Base-by-base conservation (phyloP, 2,888 invertebrate genomes). In the Lamellibrachia satsuma region DNA sequence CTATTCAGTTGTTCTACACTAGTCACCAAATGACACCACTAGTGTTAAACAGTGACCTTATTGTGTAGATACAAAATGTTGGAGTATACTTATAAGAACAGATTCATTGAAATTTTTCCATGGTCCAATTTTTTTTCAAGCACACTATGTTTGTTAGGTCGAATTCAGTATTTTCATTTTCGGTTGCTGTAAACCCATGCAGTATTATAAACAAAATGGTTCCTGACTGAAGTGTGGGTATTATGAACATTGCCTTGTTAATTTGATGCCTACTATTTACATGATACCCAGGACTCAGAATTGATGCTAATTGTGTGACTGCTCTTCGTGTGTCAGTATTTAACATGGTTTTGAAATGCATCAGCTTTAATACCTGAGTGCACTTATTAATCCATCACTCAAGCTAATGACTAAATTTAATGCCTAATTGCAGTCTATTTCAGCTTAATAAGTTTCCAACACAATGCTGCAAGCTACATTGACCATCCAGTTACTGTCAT, bases 351-450 rank as follows among this genome's bases (percentile, higher is more conserved):
- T 75, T 75, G 75, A 11, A 75, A 22, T 2, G 75, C n/a, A 75
- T 2, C 75, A 15, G 6, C 75, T 75, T 75, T 75, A 15, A 75
- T 75, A 22, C 39, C 39, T 39, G 39, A 39, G 39, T 39, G 39
- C 39, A 39, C 39, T 39, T 75, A 22, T 22, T 75, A 22, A 15
- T 15, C 6, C 75, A 75, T 75, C n/a, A 75, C n/a, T 75, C 15
- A 75, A 15, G 15, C n/a, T 75, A 75, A 75, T 75, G 75, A 75
- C 75, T 75, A 22, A 75, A 75, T 75, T n/a, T 6, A 75, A 4
- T 75, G 11, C 75, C 75, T 75, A 75, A 75, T 75, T 75, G 75
- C 75, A 75, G 75, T 15, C 75, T 75, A 75, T 75, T 75, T 75
- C 22, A 75, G 75, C 75, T 22, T 22, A 75, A 15, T 75, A n/a